phyloP scores from a whole-genome alignment of 2,113 vertebrate genomes.

The Campylomormyrus numenius region DNA sequence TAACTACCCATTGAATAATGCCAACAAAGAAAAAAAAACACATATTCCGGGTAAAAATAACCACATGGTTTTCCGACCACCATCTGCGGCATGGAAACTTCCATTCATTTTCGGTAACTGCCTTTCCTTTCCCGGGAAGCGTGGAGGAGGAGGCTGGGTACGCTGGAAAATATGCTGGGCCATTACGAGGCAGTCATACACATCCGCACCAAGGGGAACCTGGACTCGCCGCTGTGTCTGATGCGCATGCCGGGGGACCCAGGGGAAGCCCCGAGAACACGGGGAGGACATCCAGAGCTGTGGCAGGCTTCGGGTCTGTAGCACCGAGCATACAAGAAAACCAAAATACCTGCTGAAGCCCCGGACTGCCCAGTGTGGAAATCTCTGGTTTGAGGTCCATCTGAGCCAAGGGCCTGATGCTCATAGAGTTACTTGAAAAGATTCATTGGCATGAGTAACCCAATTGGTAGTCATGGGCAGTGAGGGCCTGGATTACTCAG shows the following conservation, averaged over 20 bases:
- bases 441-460: constrained; percentile 37
- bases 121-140: background rate
- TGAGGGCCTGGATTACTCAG: constrained; percentile 41
- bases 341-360: background rate
- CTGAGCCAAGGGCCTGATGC: constrained; percentile 26
- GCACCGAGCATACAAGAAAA: background rate
- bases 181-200: background rate
- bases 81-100: background rate
- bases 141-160: background rate
- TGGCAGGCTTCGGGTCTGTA: background rate
- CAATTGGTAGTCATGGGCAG: constrained; percentile 39
- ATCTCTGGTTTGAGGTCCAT: background rate
- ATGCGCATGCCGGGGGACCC: background rate
- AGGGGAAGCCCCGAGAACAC: background rate
- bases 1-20: background rate
- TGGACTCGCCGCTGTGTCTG: background rate
- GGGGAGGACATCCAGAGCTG: background rate
- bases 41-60: background rate
- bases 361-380: background rate
- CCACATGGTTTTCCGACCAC: background rate
- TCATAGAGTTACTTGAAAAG: constrained; percentile 37
- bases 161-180: background rate
- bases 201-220: background rate
- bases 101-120: background rate
- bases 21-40: background rate